A percentile compares a stretch with the other conserved stretches of the same genome.
These are phyloP conservation scores for Leptosomus discolor DNA, from an alignment of 2,113 vertebrate species.

Conservation along the genomic window DNA sequence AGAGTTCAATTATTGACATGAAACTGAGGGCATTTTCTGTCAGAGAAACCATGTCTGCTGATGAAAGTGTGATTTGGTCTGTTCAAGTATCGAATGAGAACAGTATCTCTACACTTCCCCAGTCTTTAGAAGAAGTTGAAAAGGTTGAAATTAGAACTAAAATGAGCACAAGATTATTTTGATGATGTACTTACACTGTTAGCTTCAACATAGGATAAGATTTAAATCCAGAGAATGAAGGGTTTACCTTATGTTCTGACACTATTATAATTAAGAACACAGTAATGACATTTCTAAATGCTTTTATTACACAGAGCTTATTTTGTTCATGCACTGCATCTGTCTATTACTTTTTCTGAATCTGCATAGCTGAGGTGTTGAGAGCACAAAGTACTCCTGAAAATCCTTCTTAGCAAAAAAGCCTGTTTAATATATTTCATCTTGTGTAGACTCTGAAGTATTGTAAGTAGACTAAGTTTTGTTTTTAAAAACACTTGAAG, in stretches of 20 bases:
- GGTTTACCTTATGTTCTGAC: not conserved
- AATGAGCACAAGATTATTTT: not conserved
- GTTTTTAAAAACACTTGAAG: not conserved
- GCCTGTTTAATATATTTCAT: not conserved
- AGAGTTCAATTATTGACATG: not conserved
- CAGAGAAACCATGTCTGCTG: not conserved
- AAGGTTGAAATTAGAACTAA: not conserved
- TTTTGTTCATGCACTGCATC: not conserved
- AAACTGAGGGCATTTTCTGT: not conserved
- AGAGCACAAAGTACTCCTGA: not conserved
- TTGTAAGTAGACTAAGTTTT: not conserved
- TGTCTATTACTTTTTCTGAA: not conserved
- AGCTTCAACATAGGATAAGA: not conserved
- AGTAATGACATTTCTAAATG: not conserved
- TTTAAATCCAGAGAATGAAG: not conserved
- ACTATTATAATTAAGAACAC: not conserved
- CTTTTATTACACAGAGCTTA: not conserved
- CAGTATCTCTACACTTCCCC: not conserved
- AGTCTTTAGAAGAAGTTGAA: not conserved
- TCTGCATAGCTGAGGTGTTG: not conserved
- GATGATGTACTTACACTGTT: not conserved
- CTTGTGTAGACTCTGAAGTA: not conserved
- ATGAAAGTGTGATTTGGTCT: not conserved
- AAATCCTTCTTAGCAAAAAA: not conserved
- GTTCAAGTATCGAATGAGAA: not conserved